Evolutionary conservation across 2,888 invertebrate species (phyloP).

Genomic region (Tetramorium bicarinatum): DNA sequence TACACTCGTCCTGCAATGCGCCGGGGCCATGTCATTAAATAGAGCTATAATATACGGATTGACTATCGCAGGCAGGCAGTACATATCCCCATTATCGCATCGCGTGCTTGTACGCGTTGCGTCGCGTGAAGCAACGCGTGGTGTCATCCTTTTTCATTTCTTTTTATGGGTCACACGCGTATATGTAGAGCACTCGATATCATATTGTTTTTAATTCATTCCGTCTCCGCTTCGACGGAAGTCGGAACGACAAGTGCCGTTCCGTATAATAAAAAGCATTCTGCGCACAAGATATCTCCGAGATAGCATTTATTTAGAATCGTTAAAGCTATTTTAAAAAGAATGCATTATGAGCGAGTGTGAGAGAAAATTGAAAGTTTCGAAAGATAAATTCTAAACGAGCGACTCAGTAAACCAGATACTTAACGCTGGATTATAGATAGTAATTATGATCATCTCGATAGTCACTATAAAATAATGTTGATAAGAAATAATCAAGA

Average conservation of each 20-base stretch:
- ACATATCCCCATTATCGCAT: not conserved
- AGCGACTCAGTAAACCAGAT: not conserved
- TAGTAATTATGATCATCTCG: not conserved
- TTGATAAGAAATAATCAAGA: not conserved
- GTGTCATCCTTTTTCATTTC: constrained; percentile 23
- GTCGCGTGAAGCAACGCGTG: constrained; percentile 31
- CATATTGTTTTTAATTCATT: not conserved
- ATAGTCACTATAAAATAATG: no score
- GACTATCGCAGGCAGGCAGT: not conserved
- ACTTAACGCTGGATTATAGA: not conserved
- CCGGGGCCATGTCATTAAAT: constrained; percentile 44
- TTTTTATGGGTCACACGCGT: constrained; percentile 8
- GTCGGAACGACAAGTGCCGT: not conserved
- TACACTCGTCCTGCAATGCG: constrained; percentile 43
- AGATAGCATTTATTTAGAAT: constrained; percentile 8
- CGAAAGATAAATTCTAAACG: not conserved
- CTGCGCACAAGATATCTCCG: not conserved
- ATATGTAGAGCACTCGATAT: not conserved
- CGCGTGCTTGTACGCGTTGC: constrained; percentile 29
- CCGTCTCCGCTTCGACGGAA: not conserved
- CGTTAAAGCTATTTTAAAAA: not conserved
- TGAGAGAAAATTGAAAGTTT: constrained; percentile 29
- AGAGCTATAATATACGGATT: constrained; percentile 38
- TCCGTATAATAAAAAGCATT: not conserved
- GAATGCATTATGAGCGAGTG: not conserved